Conservation (phyloP, 2,797 vertebrate species). For the Sebastes nivosus region DNA sequence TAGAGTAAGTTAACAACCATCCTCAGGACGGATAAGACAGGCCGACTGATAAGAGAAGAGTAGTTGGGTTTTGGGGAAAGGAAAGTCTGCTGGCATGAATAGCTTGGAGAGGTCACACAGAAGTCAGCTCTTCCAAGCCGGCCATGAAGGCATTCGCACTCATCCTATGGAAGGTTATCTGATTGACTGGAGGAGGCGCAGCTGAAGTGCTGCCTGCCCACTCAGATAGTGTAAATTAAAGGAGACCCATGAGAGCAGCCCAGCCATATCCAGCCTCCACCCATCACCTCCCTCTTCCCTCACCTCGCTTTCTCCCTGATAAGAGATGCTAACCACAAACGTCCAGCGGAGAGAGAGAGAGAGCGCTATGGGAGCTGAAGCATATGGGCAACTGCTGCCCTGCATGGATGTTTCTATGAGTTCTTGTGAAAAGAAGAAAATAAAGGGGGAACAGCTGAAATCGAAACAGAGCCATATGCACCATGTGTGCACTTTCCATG, state of each 20-base stretch:
- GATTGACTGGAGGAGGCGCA: constrained; percentile 51
- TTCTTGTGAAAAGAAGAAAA: neutral
- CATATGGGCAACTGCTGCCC: constrained; percentile 51
- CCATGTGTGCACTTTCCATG: constrained; percentile 1
- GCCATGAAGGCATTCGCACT: constrained; percentile 58
- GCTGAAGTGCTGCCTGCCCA: constrained; percentile 42
- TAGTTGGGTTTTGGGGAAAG: constrained; percentile 18
- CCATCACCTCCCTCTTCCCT: constrained; percentile 27
- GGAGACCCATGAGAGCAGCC: constrained; percentile 53
- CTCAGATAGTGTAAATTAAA: constrained; percentile 64
- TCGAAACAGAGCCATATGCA: constrained; percentile 37
- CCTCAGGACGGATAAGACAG: constrained; percentile 69
- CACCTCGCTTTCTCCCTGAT: constrained; percentile 45
- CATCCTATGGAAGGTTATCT: constrained; percentile 60
- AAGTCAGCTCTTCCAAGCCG: constrained; percentile 55
- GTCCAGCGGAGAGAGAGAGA: constrained; percentile 19
- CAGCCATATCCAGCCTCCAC: constrained; percentile 33
- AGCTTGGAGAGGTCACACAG: constrained; percentile 56
- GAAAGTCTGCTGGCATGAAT: constrained; percentile 41
- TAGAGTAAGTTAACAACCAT: constrained; percentile 66
- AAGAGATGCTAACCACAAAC: constrained; percentile 47
- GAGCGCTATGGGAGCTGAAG: constrained; percentile 24
- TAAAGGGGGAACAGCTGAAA: neutral
- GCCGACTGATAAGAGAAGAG: constrained; percentile 50
- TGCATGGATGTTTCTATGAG: constrained; percentile 17